Evolutionary conservation across 2,113 vertebrate genomes (phyloP).

Genomic region (Microtus ochrogaster): DNA sequence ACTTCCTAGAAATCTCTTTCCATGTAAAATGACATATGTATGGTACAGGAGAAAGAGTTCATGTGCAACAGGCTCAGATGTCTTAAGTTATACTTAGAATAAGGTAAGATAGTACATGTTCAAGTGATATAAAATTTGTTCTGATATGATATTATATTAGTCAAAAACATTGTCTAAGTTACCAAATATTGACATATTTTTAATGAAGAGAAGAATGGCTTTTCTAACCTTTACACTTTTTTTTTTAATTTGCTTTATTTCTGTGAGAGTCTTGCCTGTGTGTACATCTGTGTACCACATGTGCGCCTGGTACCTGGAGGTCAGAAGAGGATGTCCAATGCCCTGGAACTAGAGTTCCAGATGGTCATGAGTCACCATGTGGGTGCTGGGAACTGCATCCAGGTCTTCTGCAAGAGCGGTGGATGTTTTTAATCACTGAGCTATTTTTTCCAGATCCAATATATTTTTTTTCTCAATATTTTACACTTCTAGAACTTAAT

Average conservation of each 20-base stretch:
- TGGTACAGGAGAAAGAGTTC: background rate
- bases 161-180: conserved; percentile 66
- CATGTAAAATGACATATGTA: conserved; percentile 33
- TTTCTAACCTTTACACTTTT: background rate
- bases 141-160: background rate
- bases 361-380: background rate
- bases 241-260: background rate
- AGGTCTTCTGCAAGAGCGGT: background rate
- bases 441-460: background rate
- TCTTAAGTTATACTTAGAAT: conserved; percentile 59
- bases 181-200: background rate
- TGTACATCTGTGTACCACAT: background rate
- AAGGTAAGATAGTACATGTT: conserved; percentile 56
- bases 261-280: background rate
- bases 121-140: conserved; percentile 50
- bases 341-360: background rate
- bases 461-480: conserved; percentile 24
- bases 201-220: background rate
- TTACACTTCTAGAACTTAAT: conserved; percentile 5
- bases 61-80: background rate
- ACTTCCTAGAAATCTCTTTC: conserved; percentile 54
- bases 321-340: background rate
- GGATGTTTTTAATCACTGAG: background rate
- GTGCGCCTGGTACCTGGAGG: background rate
- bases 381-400: background rate